Evolutionary conservation across 1,140 invertebrate species (phyloP).

Genomic region (Planococcus citri): DNA sequence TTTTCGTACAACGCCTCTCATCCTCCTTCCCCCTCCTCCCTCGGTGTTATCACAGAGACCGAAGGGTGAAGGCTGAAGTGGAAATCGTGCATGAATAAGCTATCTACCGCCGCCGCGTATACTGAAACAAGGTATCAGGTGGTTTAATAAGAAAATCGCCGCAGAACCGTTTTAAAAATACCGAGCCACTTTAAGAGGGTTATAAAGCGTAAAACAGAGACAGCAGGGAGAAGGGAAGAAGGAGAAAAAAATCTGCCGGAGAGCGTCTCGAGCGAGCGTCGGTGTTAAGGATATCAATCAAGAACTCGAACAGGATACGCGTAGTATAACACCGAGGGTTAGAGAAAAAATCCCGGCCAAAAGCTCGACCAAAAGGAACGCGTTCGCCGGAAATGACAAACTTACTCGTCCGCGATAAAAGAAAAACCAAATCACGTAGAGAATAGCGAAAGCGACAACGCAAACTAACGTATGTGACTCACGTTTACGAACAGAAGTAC

Average conservation of each 20-base stretch:
- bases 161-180: background rate
- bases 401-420: conserved; percentile 14
- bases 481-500: conserved; percentile 17
- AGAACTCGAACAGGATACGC: background rate
- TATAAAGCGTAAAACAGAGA: background rate
- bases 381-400: conserved; percentile 14
- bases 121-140: background rate
- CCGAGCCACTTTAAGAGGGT: background rate
- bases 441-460: background rate
- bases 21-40: too few species aligned
- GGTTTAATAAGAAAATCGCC: background rate
- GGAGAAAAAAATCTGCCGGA: background rate
- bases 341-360: background rate
- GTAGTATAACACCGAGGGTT: background rate
- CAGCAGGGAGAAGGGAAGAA: background rate
- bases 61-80: background rate
- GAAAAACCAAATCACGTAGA: conserved; percentile 18
- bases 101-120: background rate
- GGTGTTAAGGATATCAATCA: conserved; percentile 6
- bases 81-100: background rate
- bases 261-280: background rate
- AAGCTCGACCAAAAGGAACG: background rate
- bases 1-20: too few species aligned
- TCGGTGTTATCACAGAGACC: background rate
- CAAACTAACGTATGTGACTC: conserved; percentile 20